Evolutionary conservation across 2,113 vertebrate species (phyloP).

Genomic region (Rafetus swinhoei): DNA sequence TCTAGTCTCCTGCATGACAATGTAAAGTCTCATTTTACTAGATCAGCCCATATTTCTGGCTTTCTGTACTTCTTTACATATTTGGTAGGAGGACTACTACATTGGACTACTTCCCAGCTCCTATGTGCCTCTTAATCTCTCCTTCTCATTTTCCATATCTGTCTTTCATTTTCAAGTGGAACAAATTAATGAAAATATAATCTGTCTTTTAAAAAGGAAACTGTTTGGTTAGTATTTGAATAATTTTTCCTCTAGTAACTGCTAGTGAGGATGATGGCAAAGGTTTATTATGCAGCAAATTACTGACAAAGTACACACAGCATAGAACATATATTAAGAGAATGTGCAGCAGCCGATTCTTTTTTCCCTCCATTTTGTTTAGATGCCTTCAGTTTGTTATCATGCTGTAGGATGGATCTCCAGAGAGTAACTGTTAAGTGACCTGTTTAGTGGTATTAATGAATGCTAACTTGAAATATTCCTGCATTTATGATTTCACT

Average conservation of each 20-base stretch:
- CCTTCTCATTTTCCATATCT: neutral
- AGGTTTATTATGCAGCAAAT: neutral
- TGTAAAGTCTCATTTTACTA: neutral
- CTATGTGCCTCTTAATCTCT: neutral
- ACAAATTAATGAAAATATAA: neutral
- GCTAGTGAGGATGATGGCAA: constrained; percentile 5
- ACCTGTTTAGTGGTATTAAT: neutral
- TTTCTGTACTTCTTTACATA: neutral
- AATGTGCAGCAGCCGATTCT: neutral
- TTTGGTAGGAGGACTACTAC: neutral
- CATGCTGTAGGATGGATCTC: neutral
- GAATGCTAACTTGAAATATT: neutral
- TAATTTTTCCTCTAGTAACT: constrained; percentile 60
- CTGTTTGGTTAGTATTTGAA: neutral
- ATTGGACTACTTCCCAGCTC: neutral
- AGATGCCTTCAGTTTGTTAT: neutral
- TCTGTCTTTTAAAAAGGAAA: neutral
- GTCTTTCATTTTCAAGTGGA: neutral
- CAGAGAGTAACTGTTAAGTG: neutral
- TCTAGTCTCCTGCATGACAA: neutral
- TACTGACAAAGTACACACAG: neutral
- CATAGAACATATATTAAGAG: neutral
- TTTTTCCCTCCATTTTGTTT: neutral
- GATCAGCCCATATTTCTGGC: neutral
- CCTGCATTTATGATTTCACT: neutral